Conservation (phyloP, 2,113 vertebrate species). For the Donacobius atricapilla region DNA sequence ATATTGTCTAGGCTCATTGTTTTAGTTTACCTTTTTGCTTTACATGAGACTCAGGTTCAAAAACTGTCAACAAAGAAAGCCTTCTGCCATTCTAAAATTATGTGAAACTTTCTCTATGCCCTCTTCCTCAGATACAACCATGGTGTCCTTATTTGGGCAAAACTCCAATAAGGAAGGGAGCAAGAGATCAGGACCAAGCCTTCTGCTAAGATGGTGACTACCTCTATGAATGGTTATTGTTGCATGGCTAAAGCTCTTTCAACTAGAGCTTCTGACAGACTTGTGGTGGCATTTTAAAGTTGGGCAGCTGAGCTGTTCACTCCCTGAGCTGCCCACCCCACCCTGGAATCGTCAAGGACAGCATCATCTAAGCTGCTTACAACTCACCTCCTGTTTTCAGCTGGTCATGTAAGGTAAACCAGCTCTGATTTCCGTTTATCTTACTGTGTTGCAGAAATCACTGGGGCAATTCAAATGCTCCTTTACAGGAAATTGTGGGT, state of each 20-base stretch:
- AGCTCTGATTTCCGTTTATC: background rate
- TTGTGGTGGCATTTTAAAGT: background rate
- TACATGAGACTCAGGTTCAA: background rate
- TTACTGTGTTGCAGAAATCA: background rate
- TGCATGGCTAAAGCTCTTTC: background rate
- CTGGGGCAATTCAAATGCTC: background rate
- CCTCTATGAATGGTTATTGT: background rate
- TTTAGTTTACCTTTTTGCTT: background rate
- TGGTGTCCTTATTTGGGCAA: background rate
- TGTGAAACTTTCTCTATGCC: background rate
- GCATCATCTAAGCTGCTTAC: background rate
- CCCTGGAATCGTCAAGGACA: background rate
- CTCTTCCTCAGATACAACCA: background rate
- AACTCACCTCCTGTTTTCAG: background rate
- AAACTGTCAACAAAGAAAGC: background rate
- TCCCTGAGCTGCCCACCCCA: background rate
- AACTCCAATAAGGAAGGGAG: background rate
- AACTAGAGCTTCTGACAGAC: background rate
- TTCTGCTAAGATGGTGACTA: background rate
- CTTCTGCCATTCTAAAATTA: background rate
- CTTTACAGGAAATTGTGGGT: background rate
- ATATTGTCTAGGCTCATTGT: background rate
- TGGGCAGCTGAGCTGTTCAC: background rate
- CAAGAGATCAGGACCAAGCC: background rate
- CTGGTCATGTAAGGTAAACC: background rate